Evolutionary conservation across 2,113 vertebrate genomes (phyloP).

Genomic region (Ancistrus triradiatus): DNA sequence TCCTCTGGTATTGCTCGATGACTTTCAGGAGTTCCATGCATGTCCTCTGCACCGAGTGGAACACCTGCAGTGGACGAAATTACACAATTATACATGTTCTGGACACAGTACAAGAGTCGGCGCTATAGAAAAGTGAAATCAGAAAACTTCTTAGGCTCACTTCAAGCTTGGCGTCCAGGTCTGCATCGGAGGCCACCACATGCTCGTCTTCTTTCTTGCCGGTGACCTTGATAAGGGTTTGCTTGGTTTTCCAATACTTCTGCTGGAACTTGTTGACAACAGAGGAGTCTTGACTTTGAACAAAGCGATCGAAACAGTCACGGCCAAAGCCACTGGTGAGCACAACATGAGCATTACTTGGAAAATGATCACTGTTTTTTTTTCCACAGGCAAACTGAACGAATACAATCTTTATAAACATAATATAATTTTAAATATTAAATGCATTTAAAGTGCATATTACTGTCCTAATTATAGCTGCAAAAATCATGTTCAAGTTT

Average conservation of each 20-base stretch:
- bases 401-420: too few species aligned
- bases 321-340: constrained; percentile 74
- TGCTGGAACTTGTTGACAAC: constrained; percentile 96
- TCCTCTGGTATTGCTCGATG: constrained; percentile 93
- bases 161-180: constrained; percentile 94
- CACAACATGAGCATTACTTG: neutral
- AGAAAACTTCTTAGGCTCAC: constrained; percentile 57
- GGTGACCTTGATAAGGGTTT: constrained; percentile 91
- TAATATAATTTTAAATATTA: too few species aligned
- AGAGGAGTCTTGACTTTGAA: constrained; percentile 86
- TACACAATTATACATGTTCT: too few species aligned
- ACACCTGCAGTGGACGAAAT: constrained; percentile 71
- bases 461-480: too few species aligned
- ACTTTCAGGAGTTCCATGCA: constrained; percentile 98
- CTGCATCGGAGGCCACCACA: constrained; percentile 92
- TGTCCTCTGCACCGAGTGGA: constrained; percentile 95
- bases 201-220: constrained; percentile 96
- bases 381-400: too few species aligned
- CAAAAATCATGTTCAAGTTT: too few species aligned
- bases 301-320: constrained; percentile 81
- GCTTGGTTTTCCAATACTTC: constrained; percentile 97
- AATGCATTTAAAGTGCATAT: too few species aligned
- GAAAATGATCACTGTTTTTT: too few species aligned
- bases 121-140: neutral
- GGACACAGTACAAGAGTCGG: too few species aligned